Evolutionary conservation across 37 sponge, comb jelly and placozoan species (phyloP), one percentile per base, ranked within the genome.

Genomic region (Petrosia ficiformis): DNA sequence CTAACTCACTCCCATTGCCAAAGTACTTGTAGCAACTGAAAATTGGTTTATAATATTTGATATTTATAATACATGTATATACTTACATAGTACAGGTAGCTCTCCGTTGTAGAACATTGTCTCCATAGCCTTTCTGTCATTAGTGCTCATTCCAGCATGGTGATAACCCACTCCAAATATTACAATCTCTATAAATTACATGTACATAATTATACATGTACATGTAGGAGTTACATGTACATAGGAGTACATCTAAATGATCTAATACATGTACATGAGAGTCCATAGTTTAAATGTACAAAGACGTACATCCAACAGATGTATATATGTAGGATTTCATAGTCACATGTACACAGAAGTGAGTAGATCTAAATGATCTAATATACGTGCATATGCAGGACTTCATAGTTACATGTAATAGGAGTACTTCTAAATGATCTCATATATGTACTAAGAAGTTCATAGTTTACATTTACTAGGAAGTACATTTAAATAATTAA

Each of bases 1-100:
- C 1, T 1, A 35, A 36, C 92, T 82, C 80, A 92, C 95, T 44
- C 98, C 98, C 98, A 97, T 97, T 2, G 98, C 94, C 26, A 97
- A 80, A 36, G 98, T 97, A 56, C 95, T 94, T 59, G 98, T 97
- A 21, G 89, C 79, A 77, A 95, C 95, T 95, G 44, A 22, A 66
- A 6, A 87, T n/a, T n/a, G n/a, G n/a, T n/a, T n/a, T n/a, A n/a
- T n/a, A 48, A 19, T 19, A 48, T 16, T 19, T 48, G 54, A 10
- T 48, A 48, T 19, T 19, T 16, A 48, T 48, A 16, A 10, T 48
- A 48, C 16, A 10, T 19, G 2, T 16, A 38, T 5, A 16, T 44
- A n/a, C 91, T 83, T 80, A 97, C 97, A 90, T 26, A 98, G 81
- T 3, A 98, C 99, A 44, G 99, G 99, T 3, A 98, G 80, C 35